A percentile compares a stretch with the other conserved stretches of the same genome.
Evolutionary conservation across 2,113 vertebrate species (phyloP).

Genomic region (Nothobranchius furzeri): DNA sequence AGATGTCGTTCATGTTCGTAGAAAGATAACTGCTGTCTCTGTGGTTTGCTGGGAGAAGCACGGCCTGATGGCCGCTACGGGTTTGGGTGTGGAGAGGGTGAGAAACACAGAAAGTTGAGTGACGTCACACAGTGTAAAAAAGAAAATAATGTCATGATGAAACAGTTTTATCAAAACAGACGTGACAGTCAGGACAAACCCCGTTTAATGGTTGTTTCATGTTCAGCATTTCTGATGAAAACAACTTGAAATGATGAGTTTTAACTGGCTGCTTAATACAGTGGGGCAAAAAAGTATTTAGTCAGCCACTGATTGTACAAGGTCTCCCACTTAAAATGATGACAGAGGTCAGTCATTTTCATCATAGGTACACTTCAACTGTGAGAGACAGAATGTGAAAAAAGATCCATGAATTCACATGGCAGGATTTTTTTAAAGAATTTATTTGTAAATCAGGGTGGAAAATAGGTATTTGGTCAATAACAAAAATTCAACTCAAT

Average conservation of each 20-base stretch:
- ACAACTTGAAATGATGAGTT: neutral
- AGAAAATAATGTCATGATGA: constrained; percentile 24
- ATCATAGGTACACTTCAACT: no score
- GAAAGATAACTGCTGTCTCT: constrained; percentile 30
- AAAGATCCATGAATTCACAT: no score
- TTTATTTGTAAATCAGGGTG: no score
- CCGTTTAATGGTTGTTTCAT: constrained; percentile 33
- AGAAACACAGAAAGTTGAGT: constrained; percentile 47
- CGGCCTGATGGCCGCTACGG: constrained; percentile 26
- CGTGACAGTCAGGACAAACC: constrained; percentile 30
- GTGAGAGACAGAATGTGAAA: no score
- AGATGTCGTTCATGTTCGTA: constrained; percentile 19
- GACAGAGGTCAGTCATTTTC: no score
- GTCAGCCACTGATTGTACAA: no score
- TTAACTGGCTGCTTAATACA: constrained; percentile 10
- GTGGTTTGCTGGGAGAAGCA: constrained; percentile 37
- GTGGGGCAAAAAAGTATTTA: no score
- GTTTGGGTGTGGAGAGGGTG: constrained; percentile 39
- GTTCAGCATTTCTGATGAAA: constrained; percentile 31
- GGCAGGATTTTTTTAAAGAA: no score
- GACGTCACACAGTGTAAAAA: neutral
- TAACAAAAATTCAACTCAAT: no score
- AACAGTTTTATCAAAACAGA: constrained; percentile 21
- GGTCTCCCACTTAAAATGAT: no score
- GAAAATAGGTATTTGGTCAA: no score